phyloP scores from a whole-genome alignment of 2,797 vertebrate genomes.

The Chelidonichthys spinosus region DNA sequence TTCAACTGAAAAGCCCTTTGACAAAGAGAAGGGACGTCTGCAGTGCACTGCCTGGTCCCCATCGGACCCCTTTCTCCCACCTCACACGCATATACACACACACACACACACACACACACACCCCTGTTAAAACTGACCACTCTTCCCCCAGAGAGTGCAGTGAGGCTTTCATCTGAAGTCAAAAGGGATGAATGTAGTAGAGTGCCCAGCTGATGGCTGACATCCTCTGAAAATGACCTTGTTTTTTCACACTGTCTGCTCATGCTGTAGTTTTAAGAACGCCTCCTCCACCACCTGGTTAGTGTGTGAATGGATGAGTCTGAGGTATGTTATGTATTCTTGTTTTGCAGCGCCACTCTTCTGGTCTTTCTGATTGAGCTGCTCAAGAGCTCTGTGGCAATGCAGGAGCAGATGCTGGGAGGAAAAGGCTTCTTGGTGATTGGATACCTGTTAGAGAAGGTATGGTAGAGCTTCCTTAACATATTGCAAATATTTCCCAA shows the following conservation, averaged over 20 bases:
- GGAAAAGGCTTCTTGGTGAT: conserved; percentile 98
- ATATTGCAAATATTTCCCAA: neutral
- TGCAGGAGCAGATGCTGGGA: conserved; percentile 99
- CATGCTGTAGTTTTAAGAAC: conserved; percentile 31
- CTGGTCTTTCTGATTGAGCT: conserved; percentile 95
- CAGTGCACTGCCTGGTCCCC: conserved; percentile 23
- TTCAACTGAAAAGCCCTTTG: conserved; percentile 54
- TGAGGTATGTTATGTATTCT: conserved; percentile 22
- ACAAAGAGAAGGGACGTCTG: conserved; percentile 54
- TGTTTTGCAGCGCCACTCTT: conserved; percentile 84
- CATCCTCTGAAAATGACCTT: conserved; percentile 72
- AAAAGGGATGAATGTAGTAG: conserved; percentile 54
- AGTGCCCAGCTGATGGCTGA: conserved; percentile 63
- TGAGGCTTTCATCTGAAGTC: conserved; percentile 35
- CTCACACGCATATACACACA: conserved; percentile 12
- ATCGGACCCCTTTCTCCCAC: conserved; percentile 5
- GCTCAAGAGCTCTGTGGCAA: conserved; percentile 96
- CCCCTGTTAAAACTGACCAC: conserved; percentile 18
- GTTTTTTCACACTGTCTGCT: conserved; percentile 29
- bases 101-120: conserved; percentile 11
- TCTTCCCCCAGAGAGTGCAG: conserved; percentile 20
- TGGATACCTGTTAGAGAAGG: conserved; percentile 97
- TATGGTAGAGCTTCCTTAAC: conserved; percentile 51
- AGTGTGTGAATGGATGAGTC: conserved; percentile 14
- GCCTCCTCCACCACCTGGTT: conserved; percentile 18